Base-by-base conservation (phyloP, 2,888 invertebrate species). In the Tiphia femorata region DNA sequence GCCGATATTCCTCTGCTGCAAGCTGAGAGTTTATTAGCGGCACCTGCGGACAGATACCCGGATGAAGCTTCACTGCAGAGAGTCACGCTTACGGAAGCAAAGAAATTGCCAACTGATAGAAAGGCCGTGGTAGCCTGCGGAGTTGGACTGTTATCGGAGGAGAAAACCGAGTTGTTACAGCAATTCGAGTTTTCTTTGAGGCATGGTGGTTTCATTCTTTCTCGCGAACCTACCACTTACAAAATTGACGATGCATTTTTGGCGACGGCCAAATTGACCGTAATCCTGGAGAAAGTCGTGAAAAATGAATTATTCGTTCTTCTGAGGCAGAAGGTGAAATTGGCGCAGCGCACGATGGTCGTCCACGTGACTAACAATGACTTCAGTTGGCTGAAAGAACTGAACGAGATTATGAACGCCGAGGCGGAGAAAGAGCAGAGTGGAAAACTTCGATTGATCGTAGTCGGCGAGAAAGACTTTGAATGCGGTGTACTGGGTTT, bases 401-500 rank as follows among this genome's bases (percentile, higher is more conserved):
- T 85, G 29, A 77, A 84, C 53, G 68, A 70, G 14, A 65, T 67
- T 0, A 47, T 85, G 35, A 78, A 77, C 33, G 29, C 50, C 38
- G 67, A 76, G 60, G 42, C 78, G 78, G 62, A 87, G 83, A 86
- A 86, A 50, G 85, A 86, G 33, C 72, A 82, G 0, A 83, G 84
- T 50, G 81, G 82, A 23, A 83, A 84, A 0, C 84, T 85, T 10
- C 87, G 88, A 72, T 81, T 92, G 1, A 84, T 92, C 1, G 78
- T 96, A 0, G 88, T 92, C 14, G 85, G 89, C 1, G 88, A 91
- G 79, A 88, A 89, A 63, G 89, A 91, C 50, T 85, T 86, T 1
- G 84, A 89, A 5, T 55, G 38, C 20, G 98, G 98, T 10, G 85
- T 97, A 0, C 80, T 96, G 17, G 98, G 98, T n/a, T 84, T 97